Evolutionary conservation across 1,140 invertebrate genomes (phyloP).

Genomic region (Papilio machaon): DNA sequence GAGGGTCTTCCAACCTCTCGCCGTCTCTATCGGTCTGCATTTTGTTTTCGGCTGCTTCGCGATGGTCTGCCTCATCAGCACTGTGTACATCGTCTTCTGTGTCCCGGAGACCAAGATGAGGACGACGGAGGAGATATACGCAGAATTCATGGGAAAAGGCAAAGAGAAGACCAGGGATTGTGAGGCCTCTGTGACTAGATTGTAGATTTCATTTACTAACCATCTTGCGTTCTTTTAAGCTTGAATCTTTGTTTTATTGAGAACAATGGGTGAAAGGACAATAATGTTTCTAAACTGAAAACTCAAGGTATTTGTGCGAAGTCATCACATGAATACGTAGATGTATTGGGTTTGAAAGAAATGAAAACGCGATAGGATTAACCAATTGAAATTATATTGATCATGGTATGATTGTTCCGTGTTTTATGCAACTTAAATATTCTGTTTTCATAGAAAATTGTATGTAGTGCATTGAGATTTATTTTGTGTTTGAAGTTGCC

Average conservation of each 20-base stretch:
- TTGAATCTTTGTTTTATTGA: neutral
- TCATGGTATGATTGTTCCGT: no score
- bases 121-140: constrained; percentile 83
- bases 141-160: constrained; percentile 60
- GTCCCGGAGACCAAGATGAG: constrained; percentile 89
- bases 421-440: no score
- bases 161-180: constrained; percentile 54
- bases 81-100: constrained; percentile 83
- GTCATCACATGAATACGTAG: neutral
- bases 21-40: constrained; percentile 81
- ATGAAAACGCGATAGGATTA: no score
- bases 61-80: constrained; percentile 83
- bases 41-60: constrained; percentile 87
- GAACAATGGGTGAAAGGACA: neutral
- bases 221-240: neutral
- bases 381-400: no score
- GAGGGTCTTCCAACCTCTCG: constrained; percentile 77
- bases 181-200: constrained; percentile 63
- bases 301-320: no score
- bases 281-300: no score
- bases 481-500: no score
- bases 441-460: no score
- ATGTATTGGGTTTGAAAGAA: neutral
- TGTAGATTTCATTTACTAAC: constrained; percentile 45
- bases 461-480: no score